phyloP scores from a whole-genome alignment of 2,113 vertebrate species.

The Puntigrus tetrazona region DNA sequence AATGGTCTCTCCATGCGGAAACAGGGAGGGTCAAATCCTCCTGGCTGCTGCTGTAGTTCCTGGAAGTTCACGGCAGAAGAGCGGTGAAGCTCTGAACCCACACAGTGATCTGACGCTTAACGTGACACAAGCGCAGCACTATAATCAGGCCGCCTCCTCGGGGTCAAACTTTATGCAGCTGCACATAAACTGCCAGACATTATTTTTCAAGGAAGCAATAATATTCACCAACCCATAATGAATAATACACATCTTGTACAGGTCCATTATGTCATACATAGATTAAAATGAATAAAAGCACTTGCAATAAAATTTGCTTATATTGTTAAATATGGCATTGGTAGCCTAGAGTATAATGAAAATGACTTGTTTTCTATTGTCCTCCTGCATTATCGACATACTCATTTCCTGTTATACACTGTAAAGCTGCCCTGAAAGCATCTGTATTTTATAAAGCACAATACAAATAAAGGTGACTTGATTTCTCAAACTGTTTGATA shows the following conservation, averaged over 20 bases:
- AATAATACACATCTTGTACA: neutral
- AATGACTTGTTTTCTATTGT: neutral
- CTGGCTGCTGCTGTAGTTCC: neutral
- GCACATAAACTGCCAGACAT: neutral
- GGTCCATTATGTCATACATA: neutral
- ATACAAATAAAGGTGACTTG: neutral
- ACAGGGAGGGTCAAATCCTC: neutral
- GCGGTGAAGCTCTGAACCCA: neutral
- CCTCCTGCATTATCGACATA: too few species aligned
- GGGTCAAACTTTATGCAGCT: neutral
- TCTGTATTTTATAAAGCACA: too few species aligned
- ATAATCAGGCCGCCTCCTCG: neutral
- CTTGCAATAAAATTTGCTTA: neutral
- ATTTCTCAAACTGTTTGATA: neutral
- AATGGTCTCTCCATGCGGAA: slow-evolving; percentile 61
- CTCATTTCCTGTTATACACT: too few species aligned
- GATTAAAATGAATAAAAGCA: neutral
- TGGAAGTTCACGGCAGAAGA: neutral
- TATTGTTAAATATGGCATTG: neutral
- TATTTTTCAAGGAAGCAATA: neutral
- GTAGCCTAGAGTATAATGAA: neutral
- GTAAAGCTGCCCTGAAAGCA: too few species aligned
- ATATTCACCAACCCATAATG: neutral
- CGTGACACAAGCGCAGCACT: slow-evolving; percentile 7
- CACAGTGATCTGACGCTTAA: neutral